A percentile compares a stretch with the other conserved stretches of the same genome.
phyloP scores from a whole-genome alignment of 2,113 vertebrate species.

The Prinia subflava region DNA sequence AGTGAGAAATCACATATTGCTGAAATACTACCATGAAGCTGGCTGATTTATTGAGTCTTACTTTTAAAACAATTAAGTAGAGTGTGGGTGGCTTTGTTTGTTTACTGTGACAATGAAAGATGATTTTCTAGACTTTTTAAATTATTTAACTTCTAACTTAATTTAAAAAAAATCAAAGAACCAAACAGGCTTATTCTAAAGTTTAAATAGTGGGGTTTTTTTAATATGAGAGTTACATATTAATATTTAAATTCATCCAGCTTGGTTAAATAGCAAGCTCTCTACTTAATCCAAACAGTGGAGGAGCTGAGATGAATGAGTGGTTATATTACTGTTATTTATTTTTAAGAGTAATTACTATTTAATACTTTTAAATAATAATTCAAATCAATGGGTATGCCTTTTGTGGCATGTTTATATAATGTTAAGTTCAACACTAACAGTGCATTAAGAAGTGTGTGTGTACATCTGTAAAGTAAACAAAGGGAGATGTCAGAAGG shows the following conservation, averaged over 20 bases:
- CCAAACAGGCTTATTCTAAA: background rate
- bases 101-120: background rate
- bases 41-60: background rate
- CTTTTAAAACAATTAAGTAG: background rate
- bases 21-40: background rate
- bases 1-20: background rate
- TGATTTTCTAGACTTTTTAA: background rate
- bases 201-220: accelerated
- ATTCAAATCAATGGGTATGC: background rate
- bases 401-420: background rate
- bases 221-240: background rate
- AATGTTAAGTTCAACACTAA: background rate
- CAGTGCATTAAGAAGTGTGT: background rate
- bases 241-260: background rate
- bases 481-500: background rate
- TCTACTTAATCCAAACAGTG: background rate
- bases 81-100: background rate
- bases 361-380: background rate
- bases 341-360: background rate
- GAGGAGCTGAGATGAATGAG: background rate
- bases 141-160: background rate
- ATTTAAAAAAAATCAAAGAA: background rate
- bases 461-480: background rate
- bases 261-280: background rate
- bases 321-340: background rate